phyloP scores from a whole-genome alignment of 2,888 invertebrate species.

The Mimas tiliae region DNA sequence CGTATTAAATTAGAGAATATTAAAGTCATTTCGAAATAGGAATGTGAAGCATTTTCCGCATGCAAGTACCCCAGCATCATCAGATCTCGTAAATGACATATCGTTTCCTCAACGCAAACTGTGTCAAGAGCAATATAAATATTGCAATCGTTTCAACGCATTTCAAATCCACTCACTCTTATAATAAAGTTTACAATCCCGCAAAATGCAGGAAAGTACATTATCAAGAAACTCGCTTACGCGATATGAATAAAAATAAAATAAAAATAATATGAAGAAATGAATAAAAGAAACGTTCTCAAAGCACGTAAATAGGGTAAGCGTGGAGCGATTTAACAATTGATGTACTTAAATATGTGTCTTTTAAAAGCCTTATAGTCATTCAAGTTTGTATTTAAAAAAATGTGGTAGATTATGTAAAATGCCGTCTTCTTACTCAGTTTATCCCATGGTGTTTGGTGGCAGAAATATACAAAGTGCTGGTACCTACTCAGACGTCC shows the following conservation, averaged over 20 bases:
- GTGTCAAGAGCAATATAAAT: constrained; percentile 65
- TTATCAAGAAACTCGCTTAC: constrained; percentile 44
- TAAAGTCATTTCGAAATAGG: neutral
- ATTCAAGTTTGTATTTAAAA: neutral
- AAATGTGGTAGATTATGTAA: neutral
- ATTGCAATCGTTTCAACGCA: constrained; percentile 19
- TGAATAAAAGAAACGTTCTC: constrained; percentile 49
- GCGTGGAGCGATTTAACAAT: constrained; percentile 57
- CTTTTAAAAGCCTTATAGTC: neutral
- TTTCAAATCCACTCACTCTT: constrained; percentile 4
- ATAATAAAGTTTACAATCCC: constrained; percentile 45
- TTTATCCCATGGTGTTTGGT: too few relatives aligned
- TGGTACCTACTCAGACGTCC: too few relatives aligned
- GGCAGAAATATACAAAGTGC: too few relatives aligned
- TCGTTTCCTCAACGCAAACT: constrained; percentile 66
- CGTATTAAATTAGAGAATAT: too few relatives aligned
- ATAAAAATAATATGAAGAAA: constrained; percentile 32
- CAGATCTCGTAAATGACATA: constrained; percentile 59
- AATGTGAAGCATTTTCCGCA: constrained; percentile 1
- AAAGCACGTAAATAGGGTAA: constrained; percentile 69
- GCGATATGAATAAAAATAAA: constrained; percentile 58
- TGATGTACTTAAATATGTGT: neutral
- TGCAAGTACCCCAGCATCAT: constrained; percentile 41
- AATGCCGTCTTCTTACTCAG: neutral
- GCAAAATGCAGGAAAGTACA: constrained; percentile 31